Evolutionary conservation across 2,888 invertebrate species (phyloP).

Genomic region (Caenorhabditis zanzibari): DNA sequence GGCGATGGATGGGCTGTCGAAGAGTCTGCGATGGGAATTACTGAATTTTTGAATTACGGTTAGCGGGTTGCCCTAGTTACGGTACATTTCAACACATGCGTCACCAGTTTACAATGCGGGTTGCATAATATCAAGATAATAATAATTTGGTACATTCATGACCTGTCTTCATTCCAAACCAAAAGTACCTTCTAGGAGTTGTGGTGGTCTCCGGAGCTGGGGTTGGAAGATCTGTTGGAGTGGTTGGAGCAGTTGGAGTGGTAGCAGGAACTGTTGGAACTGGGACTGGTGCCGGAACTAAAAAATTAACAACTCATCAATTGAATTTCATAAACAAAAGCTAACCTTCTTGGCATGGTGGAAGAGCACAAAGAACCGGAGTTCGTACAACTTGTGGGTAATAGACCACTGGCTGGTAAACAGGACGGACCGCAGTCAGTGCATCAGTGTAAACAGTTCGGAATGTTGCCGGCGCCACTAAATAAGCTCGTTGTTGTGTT

Average conservation of each 20-base stretch:
- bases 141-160: constrained; percentile 12
- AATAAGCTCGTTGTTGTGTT: constrained; percentile 36
- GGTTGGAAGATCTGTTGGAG: constrained; percentile 56
- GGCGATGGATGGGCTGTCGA: constrained; percentile 68
- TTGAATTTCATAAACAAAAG: neutral
- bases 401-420: constrained; percentile 64
- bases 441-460: constrained; percentile 69
- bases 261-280: constrained; percentile 40
- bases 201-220: constrained; percentile 62
- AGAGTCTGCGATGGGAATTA: constrained; percentile 63
- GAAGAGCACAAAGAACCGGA: constrained; percentile 51
- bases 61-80: constrained; percentile 57
- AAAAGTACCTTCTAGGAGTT: constrained; percentile 66
- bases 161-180: constrained; percentile 34
- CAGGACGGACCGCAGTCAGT: constrained; percentile 56
- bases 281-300: neutral
- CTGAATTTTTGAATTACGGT: constrained; percentile 46
- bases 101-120: constrained; percentile 60
- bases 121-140: constrained; percentile 10
- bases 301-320: neutral
- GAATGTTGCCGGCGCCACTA: constrained; percentile 68
- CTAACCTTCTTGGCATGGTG: constrained; percentile 59
- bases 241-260: constrained; percentile 35
- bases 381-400: constrained; percentile 62
- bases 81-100: constrained; percentile 40